A percentile compares a stretch with the other conserved stretches of the same genome.
phyloP scores from a whole-genome alignment of 2,797 vertebrate genomes.

The Chromobotia macracanthus region DNA sequence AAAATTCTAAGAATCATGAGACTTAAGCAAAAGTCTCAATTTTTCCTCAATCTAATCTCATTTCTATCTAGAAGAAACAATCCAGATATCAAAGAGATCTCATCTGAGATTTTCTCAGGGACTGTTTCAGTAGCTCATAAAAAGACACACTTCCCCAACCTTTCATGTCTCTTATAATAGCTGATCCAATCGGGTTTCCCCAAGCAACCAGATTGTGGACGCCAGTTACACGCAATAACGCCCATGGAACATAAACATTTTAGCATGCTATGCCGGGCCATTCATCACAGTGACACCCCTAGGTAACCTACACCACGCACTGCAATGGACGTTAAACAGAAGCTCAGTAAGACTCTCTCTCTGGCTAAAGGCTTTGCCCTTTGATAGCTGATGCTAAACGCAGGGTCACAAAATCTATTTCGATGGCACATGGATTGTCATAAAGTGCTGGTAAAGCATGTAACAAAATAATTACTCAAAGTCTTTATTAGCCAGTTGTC shows the following conservation, averaged over 20 bases:
- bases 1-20: background rate
- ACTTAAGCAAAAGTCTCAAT: background rate
- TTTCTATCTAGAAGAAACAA: background rate
- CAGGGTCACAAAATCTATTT: background rate
- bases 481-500: slow-evolving; percentile 19
- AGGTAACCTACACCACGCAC: slow-evolving; percentile 76
- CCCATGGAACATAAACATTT: slow-evolving; percentile 80
- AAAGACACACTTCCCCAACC: slow-evolving; percentile 23
- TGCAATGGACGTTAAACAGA: slow-evolving; percentile 47
- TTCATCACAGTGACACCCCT: slow-evolving; percentile 78
- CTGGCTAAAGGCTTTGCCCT: slow-evolving; percentile 15
- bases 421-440: background rate
- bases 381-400: slow-evolving; percentile 1
- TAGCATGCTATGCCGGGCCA: slow-evolving; percentile 68
- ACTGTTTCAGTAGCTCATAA: slow-evolving; percentile 22
- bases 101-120: background rate
- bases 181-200: slow-evolving; percentile 43
- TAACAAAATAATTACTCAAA: slow-evolving; percentile 19
- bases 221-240: slow-evolving; percentile 80
- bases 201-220: slow-evolving; percentile 61
- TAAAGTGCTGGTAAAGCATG: background rate
- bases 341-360: background rate
- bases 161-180: slow-evolving; percentile 31
- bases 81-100: background rate
- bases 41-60: background rate